phyloP scores from a whole-genome alignment of 2,888 invertebrate genomes.

The Ennomos erosarius region DNA sequence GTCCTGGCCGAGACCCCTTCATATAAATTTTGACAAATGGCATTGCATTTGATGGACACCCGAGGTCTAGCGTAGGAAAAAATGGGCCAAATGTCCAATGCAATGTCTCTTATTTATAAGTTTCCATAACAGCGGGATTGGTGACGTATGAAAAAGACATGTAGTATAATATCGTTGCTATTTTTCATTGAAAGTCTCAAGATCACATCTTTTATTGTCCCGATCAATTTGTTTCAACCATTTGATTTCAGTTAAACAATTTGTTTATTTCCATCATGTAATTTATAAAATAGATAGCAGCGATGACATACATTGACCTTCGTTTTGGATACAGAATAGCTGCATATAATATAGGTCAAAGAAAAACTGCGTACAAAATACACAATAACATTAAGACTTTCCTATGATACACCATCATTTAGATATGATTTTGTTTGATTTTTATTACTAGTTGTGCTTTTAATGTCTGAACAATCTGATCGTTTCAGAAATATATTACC shows the following conservation, averaged over 20 bases:
- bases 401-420: too few species aligned
- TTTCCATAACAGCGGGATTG: conserved; percentile 23
- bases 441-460: too few species aligned
- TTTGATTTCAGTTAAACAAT: neutral
- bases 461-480: too few species aligned
- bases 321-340: conserved; percentile 9
- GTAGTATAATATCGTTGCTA: conserved; percentile 26
- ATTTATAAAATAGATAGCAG: conserved; percentile 3
- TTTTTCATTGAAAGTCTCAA: conserved; percentile 34
- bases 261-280: conserved; percentile 9
- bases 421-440: too few species aligned
- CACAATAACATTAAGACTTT: too few species aligned
- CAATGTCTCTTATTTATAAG: conserved; percentile 33
- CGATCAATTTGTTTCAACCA: conserved; percentile 18
- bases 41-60: conserved; percentile 40
- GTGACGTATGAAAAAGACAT: conserved; percentile 19
- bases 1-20: conserved; percentile 27
- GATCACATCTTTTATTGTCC: conserved; percentile 28
- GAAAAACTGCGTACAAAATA: too few species aligned
- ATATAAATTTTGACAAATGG: conserved; percentile 41
- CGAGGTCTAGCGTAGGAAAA: conserved; percentile 40
- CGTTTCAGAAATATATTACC: too few species aligned
- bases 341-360: neutral
- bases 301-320: conserved; percentile 6
- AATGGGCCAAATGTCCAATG: conserved; percentile 36